These are phyloP conservation scores for Astur gentilis DNA, from an alignment of 2,113 vertebrate species.

Conservation along the genomic window DNA sequence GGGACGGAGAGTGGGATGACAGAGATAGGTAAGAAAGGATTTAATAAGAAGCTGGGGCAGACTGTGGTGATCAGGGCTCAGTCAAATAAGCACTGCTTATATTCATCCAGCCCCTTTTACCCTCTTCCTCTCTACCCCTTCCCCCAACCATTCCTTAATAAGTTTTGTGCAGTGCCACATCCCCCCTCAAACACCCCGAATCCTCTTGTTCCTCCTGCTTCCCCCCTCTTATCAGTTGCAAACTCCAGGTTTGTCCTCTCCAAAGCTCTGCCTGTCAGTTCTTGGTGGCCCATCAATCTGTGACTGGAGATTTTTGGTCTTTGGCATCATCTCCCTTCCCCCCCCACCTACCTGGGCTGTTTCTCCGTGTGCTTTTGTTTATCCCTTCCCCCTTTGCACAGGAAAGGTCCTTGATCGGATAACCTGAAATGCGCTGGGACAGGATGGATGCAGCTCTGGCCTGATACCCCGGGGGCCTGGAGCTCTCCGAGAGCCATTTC, in stretches of 20 bases:
- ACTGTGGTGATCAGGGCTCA: fast-evolving
- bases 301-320: not conserved
- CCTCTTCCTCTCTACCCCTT: not conserved
- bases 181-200: not conserved
- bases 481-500: not conserved
- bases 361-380: not conserved
- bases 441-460: too few relatives aligned
- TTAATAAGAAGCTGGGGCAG: not conserved
- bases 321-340: not conserved
- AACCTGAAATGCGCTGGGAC: too few relatives aligned
- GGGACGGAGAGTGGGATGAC: not conserved
- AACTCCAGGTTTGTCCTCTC: not conserved
- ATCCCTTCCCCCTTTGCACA: not conserved
- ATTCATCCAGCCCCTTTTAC: not conserved
- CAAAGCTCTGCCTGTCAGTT: not conserved
- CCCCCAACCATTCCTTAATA: too few relatives aligned
- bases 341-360: not conserved
- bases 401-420: not conserved
- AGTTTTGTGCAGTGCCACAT: not conserved
- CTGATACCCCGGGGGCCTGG: too few relatives aligned
- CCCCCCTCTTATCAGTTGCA: not conserved
- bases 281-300: not conserved
- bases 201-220: not conserved
- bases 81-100: not conserved
- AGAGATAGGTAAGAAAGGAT: not conserved